Percentiles rank a stretch among this genome's conserved stretches.
Evolutionary conservation across 2,113 vertebrate species (phyloP).

Genomic region (Accipiter virgatus): DNA sequence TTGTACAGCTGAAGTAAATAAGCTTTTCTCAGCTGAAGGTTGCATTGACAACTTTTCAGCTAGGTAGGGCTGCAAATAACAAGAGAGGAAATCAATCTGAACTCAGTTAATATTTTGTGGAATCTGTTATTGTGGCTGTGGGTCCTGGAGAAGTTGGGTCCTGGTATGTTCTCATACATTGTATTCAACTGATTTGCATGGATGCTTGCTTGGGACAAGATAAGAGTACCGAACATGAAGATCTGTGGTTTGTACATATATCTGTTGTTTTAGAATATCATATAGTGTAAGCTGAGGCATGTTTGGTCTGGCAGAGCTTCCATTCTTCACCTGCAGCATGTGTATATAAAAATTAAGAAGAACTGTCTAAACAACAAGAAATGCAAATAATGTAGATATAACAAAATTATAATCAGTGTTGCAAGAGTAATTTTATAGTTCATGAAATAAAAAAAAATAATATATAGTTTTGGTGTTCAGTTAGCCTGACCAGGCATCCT

Average conservation of each 20-base stretch:
- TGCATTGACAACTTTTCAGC: not conserved
- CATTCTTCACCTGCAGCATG: not conserved
- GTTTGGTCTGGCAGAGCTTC: not conserved
- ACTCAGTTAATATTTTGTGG: not conserved
- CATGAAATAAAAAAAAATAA: not conserved
- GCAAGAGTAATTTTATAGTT: not conserved
- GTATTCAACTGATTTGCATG: not conserved
- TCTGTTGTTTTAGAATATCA: not conserved
- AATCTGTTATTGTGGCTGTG: not conserved
- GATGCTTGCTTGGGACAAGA: not conserved
- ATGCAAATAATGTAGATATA: not conserved
- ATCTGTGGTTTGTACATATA: not conserved
- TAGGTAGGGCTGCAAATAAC: not conserved
- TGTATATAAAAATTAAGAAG: not conserved
- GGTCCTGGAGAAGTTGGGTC: not conserved
- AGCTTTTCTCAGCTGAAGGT: not conserved
- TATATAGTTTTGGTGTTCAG: not conserved
- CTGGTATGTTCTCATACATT: not conserved
- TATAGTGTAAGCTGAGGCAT: not conserved
- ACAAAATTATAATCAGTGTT: not conserved
- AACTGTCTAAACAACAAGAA: not conserved
- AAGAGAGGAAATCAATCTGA: not conserved
- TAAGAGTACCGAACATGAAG: not conserved
- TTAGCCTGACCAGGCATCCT: not conserved
- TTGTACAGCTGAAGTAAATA: not conserved